phyloP scores from a whole-genome alignment of 2,888 invertebrate genomes.

The Volucella inanis region DNA sequence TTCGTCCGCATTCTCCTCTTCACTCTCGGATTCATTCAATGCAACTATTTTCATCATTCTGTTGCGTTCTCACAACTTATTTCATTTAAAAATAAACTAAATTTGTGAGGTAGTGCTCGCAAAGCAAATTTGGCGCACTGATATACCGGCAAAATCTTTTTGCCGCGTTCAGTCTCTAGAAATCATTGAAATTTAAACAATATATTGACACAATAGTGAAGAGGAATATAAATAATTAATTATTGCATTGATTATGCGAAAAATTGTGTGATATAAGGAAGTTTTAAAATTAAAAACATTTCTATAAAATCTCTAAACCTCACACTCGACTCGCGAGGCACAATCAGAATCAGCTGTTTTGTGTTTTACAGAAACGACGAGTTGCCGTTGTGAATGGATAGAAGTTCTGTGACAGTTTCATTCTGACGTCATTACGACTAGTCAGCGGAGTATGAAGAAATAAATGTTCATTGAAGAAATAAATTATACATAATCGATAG shows the following conservation, averaged over 20 bases:
- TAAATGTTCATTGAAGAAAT: too few relatives aligned
- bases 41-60: slow-evolving; percentile 77
- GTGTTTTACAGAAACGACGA: slow-evolving; percentile 1
- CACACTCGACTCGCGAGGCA: not conserved
- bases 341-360: slow-evolving; percentile 44
- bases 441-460: too few relatives aligned
- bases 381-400: not conserved
- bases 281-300: slow-evolving; percentile 10
- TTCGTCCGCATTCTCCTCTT: slow-evolving; percentile 68
- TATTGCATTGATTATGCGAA: not conserved
- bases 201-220: not conserved
- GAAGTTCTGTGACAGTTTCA: not conserved
- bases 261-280: not conserved
- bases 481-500: too few relatives aligned
- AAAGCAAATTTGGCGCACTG: slow-evolving; percentile 39
- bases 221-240: not conserved
- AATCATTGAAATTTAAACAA: not conserved
- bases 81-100: slow-evolving; percentile 1
- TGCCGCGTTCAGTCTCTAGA: not conserved
- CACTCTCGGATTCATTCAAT: slow-evolving; percentile 75
- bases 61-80: not conserved
- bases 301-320: not conserved
- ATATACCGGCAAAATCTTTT: slow-evolving; percentile 8
- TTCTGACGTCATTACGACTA: too few relatives aligned
- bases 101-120: not conserved